Evolutionary conservation across 2,797 vertebrate genomes (phyloP), one percentile per base, ranked within the genome.

Genomic region (Lutjanus argentimaculatus): DNA sequence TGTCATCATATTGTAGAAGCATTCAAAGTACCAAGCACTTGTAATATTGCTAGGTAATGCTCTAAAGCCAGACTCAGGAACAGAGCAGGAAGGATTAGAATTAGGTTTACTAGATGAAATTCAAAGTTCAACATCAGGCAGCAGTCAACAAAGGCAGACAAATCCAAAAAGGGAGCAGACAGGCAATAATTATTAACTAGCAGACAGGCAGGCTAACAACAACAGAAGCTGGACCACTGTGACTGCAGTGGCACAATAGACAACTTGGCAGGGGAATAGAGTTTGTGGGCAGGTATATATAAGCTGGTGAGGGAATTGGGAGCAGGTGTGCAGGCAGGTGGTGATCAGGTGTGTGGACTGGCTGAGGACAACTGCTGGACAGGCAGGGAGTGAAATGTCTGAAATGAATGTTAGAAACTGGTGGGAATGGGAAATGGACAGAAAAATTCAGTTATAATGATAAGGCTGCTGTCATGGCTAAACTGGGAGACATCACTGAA

Each of bases 301-400:
- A 51, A 65, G 42, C 69, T 59, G 57, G 55, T 14, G 21, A 49
- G 53, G 42, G 7, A 61, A 72, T 25, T 57, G 58, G 16, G 30
- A 82, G 68, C 79, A 78, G 76, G 67, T 76, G 67, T 71, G 58
- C 43, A 57, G 66, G 61, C 66, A 68, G 46, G 75, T 56, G 42
- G 68, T 25, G 30, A 5, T 73, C 72, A 67, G 66, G 22, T 65
- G 56, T 53, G 14, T 13, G 10, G 22, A 65, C 69, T 52, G 8
- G 52, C 42, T 61, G 25, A 62, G 16, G 59, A 40, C 51, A 22
- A 9, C 15, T 42, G 62, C n/a, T n/a, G 19, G 45, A 67, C 62
- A 52, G 17, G n/a, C 75, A 68, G 51, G 16, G 9, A 64, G 70
- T 53, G 10, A 45, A 7, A 36, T 36, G 30, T 36, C 30, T 36